Evolutionary conservation across 2,113 vertebrate species (phyloP), one percentile per base, ranked within the genome.

Genomic region (Hymenochirus boettgeri): DNA sequence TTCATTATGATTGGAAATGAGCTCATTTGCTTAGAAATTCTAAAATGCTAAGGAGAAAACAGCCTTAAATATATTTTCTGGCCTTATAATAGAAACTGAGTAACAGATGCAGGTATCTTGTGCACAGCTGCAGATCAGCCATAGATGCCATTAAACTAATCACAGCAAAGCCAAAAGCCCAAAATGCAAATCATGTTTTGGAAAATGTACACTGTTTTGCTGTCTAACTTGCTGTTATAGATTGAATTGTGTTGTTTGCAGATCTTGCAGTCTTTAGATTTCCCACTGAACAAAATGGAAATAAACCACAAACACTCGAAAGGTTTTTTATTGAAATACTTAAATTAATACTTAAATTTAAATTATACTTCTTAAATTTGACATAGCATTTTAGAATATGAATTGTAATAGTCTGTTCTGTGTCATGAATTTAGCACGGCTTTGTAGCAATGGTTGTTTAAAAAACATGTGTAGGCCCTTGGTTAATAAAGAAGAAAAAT

Each of bases 81-180:
- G 22, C 47, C 47, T 62, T 35, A 18, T 7, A 35, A 39, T 25
- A 17, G 6, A 13, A 27, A 31, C n/a, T 46, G 39, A 57, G n/a
- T 10, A 29, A 21, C 13, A 31, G 26, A 31, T 21, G 39, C 22
- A 59, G 15, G 57, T 7, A 26, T 48, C 46, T n/a, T n/a, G n/a
- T 26, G 24, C 22, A 51, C 29, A 33, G 27, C 18, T 51, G 11
- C 22, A 61, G 31, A 23, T 37, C 11, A 45, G 35, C 31, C 48
- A 21, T 17, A 53, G 61, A 63, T 64, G 51, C 51, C 50, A 64
- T 64, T 64, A 64, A 51, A 54, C n/a, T 64, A 64, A 55, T 55
- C 61, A 42, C 61, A 53, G 61, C 50, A 53, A n/a, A n/a, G n/a
- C n/a, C n/a, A n/a, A 26, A 53, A 39, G 4, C 13, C 37, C 61